Evolutionary conservation across 2,797 vertebrate genomes (phyloP).

Genomic region (Anomalospiza imberbis): DNA sequence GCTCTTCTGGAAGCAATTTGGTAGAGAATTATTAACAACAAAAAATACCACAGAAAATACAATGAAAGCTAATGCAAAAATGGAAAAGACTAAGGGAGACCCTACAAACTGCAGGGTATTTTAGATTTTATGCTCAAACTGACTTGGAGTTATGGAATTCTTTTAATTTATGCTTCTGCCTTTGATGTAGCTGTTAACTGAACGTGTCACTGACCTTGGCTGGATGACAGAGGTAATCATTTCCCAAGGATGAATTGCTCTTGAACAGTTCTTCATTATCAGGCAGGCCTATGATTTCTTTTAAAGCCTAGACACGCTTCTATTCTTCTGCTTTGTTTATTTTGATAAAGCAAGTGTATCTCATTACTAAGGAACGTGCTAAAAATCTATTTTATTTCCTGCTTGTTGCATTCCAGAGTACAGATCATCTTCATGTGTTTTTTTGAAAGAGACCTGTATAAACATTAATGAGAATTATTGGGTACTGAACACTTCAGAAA

Average conservation of each 20-base stretch:
- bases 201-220: constrained; percentile 16
- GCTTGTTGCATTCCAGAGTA: background rate
- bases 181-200: constrained; percentile 24
- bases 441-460: background rate
- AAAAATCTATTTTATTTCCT: background rate
- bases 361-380: background rate
- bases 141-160: background rate
- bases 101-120: background rate
- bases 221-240: background rate
- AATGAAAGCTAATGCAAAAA: background rate
- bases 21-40: background rate
- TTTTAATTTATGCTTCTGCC: constrained; percentile 18
- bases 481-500: background rate
- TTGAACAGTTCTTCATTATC: background rate
- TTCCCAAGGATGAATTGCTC: constrained; percentile 16
- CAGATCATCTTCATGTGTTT: background rate
- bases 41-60: background rate
- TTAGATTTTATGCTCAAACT: background rate
- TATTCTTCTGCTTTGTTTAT: background rate
- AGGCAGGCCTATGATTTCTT: background rate
- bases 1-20: background rate
- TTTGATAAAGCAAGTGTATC: background rate
- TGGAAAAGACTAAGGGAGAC: background rate
- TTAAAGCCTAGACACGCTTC: background rate
- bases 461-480: background rate